These are phyloP conservation scores for Albula glossodonta DNA, from an alignment of 2,113 vertebrate genomes.

Conservation along the genomic window DNA sequence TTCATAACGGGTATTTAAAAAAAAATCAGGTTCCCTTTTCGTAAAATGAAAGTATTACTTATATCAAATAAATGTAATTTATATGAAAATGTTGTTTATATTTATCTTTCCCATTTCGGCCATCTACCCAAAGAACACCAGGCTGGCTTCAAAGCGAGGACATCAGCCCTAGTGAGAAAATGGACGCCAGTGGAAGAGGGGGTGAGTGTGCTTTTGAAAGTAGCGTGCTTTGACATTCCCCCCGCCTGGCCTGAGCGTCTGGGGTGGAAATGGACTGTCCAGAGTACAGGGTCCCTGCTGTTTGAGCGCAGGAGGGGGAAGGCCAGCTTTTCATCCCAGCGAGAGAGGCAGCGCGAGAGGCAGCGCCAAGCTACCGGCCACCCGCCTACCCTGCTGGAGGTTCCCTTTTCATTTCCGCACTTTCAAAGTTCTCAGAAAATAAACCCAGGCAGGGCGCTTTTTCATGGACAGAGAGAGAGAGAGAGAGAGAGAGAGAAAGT, in stretches of 20 bases:
- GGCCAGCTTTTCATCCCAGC: not conserved
- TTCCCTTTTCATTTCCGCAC: conserved; percentile 28
- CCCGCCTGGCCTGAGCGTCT: conserved; percentile 32
- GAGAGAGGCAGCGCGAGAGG: not conserved
- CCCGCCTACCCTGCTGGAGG: conserved; percentile 26
- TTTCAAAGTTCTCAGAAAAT: conserved; percentile 13
- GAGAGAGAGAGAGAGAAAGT: not conserved
- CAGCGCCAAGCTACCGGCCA: conserved; percentile 5
- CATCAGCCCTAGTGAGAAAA: not conserved
- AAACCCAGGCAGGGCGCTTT: not conserved
- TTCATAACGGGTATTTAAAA: no score
- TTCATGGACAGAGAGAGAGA: not conserved
- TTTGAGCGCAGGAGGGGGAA: not conserved
- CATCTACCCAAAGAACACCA: not conserved
- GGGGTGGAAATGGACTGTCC: conserved; percentile 39
- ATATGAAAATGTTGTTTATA: not conserved
- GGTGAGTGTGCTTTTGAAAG: conserved; percentile 42
- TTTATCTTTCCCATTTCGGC: no score
- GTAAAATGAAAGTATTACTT: not conserved
- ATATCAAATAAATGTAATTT: not conserved
- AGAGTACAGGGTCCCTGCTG: not conserved
- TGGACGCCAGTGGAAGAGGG: conserved; percentile 11
- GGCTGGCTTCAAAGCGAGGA: not conserved
- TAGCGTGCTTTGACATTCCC: conserved; percentile 15
- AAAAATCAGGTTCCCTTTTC: no score